Conservation (phyloP, 2,797 vertebrate genomes). For the Peromyscus nudipes region DNA sequence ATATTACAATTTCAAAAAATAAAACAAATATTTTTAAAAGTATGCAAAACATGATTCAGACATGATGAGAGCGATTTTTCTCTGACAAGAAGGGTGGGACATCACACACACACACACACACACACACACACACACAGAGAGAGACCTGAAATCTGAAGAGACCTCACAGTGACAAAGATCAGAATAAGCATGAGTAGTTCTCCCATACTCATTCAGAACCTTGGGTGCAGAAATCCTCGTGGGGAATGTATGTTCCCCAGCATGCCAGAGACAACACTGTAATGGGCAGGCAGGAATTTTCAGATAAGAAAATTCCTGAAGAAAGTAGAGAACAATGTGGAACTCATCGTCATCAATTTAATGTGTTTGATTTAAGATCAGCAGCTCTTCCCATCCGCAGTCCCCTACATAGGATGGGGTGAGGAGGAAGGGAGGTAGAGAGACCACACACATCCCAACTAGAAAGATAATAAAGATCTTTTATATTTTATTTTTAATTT, state of each 20-base stretch:
- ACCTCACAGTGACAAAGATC: not conserved
- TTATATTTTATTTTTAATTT: not conserved
- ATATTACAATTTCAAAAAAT: not conserved
- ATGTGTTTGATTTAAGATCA: not conserved
- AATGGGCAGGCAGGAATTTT: not conserved
- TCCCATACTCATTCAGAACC: not conserved
- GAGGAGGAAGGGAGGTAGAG: not conserved
- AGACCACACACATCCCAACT: not conserved
- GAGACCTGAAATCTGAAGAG: not conserved
- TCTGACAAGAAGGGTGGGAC: not conserved
- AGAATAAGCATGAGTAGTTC: not conserved
- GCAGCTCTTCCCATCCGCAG: not conserved
- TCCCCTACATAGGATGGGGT: too few relatives aligned
- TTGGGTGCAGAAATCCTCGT: too few relatives aligned
- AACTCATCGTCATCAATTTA: not conserved
- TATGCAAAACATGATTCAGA: not conserved
- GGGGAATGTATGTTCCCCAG: not conserved
- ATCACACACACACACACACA: not conserved
- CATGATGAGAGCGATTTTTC: not conserved
- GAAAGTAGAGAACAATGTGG: not conserved
- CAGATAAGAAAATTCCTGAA: too few relatives aligned
- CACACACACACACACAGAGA: not conserved
- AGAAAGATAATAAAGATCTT: not conserved
- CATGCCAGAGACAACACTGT: not conserved
- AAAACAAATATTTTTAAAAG: not conserved